Percentiles rank a stretch among this genome's conserved stretches.
phyloP scores from a whole-genome alignment of 2,797 vertebrate genomes.

The Eremophila alpestris region DNA sequence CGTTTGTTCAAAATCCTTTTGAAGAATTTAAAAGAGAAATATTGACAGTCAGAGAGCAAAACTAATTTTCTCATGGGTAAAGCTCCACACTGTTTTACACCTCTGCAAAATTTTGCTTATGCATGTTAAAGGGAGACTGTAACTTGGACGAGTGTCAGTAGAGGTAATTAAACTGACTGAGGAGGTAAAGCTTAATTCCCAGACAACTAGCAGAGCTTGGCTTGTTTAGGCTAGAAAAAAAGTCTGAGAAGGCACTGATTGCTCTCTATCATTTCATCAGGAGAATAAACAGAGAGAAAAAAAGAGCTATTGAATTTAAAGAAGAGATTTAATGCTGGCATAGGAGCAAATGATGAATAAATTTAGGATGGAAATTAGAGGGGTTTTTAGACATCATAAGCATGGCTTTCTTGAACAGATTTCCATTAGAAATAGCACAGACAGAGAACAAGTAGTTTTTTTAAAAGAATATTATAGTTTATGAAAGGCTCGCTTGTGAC shows the following conservation, averaged over 20 bases:
- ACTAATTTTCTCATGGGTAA: background rate
- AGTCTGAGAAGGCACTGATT: background rate
- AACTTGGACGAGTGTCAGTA: background rate
- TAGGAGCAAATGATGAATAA: background rate
- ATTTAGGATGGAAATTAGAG: background rate
- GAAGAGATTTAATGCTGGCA: background rate
- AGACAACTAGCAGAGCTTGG: background rate
- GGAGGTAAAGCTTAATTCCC: background rate
- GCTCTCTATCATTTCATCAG: background rate
- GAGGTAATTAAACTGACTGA: background rate
- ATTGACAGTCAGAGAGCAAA: background rate
- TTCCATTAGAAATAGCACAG: background rate
- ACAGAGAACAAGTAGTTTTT: background rate
- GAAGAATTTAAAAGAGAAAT: background rate
- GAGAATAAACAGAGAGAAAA: background rate
- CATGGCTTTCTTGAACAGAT: background rate
- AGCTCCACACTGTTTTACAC: background rate
- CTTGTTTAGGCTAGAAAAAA: background rate
- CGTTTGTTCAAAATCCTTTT: background rate
- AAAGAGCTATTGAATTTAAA: background rate
- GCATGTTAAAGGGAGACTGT: background rate
- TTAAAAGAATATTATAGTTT: background rate
- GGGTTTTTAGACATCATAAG: background rate
- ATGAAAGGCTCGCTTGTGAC: background rate
- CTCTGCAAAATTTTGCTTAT: background rate